These are phyloP conservation scores for Platycercus adscitus DNA, from an alignment of 2,113 vertebrate species.

Conservation along the genomic window DNA sequence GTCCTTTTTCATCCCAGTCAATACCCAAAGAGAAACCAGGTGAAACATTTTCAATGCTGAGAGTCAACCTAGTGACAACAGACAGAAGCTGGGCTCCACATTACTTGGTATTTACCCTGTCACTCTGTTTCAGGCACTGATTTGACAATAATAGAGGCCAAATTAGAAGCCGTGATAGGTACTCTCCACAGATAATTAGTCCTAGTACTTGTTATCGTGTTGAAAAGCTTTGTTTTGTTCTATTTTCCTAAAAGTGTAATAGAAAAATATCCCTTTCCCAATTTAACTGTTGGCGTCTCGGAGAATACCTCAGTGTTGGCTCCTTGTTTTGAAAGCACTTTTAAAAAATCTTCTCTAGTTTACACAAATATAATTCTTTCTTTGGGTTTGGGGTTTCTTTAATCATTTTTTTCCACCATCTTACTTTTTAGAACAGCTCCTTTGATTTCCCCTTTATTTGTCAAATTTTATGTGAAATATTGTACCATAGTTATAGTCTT, in stretches of 20 bases:
- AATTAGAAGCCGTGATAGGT: not conserved
- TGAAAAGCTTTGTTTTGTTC: not conserved
- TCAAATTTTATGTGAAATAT: not conserved
- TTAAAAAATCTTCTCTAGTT: not conserved
- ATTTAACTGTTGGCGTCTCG: not conserved
- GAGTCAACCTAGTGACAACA: not conserved
- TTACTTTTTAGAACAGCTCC: not conserved
- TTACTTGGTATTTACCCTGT: not conserved
- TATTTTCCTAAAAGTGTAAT: not conserved
- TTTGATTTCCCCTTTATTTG: not conserved
- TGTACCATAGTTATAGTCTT: not conserved
- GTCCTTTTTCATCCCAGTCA: not conserved
- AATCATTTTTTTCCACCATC: not conserved
- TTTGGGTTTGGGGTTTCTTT: not conserved
- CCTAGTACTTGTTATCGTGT: not conserved
- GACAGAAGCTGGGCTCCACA: not conserved
- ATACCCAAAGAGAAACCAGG: not conserved
- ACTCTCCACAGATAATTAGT: not conserved
- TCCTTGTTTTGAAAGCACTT: not conserved
- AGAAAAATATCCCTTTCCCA: not conserved
- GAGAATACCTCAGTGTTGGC: not conserved
- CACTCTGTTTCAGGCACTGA: not conserved
- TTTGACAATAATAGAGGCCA: not conserved
- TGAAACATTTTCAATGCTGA: not conserved
- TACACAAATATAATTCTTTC: not conserved